Evolutionary conservation across 2,113 vertebrate genomes (phyloP).

Genomic region (Clarias batrachus): DNA sequence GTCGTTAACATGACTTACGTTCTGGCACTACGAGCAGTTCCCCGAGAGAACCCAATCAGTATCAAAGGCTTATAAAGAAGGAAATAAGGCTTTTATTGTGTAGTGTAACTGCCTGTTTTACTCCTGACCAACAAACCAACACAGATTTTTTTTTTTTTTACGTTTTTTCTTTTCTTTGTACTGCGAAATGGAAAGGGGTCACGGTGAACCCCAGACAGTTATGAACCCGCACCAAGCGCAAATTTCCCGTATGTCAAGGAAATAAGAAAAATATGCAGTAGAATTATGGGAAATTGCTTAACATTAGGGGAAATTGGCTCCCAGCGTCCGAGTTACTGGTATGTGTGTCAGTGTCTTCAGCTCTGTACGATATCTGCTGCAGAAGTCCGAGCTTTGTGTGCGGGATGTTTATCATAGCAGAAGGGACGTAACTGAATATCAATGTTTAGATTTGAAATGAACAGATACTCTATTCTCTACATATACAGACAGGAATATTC

Average conservation of each 20-base stretch:
- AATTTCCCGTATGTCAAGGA: neutral
- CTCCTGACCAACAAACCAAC: neutral
- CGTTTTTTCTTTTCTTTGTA: neutral
- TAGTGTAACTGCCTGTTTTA: neutral
- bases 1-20: neutral
- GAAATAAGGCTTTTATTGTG: neutral
- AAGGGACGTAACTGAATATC: neutral
- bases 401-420: slow-evolving; percentile 6
- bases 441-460: neutral
- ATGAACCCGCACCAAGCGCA: neutral
- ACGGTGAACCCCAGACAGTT: neutral
- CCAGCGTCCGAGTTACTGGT: neutral
- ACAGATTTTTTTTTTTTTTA: too few species aligned
- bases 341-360: neutral
- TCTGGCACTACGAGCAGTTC: neutral
- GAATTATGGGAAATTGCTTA: neutral
- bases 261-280: neutral
- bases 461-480: neutral
- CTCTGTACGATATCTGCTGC: neutral
- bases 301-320: neutral
- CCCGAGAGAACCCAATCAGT: neutral
- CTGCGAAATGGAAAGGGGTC: neutral
- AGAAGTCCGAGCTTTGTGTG: slow-evolving; percentile 10
- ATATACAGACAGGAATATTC: neutral
- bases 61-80: neutral